phyloP scores from a whole-genome alignment of 2,888 invertebrate species.

The Pseudanteris insignis region DNA sequence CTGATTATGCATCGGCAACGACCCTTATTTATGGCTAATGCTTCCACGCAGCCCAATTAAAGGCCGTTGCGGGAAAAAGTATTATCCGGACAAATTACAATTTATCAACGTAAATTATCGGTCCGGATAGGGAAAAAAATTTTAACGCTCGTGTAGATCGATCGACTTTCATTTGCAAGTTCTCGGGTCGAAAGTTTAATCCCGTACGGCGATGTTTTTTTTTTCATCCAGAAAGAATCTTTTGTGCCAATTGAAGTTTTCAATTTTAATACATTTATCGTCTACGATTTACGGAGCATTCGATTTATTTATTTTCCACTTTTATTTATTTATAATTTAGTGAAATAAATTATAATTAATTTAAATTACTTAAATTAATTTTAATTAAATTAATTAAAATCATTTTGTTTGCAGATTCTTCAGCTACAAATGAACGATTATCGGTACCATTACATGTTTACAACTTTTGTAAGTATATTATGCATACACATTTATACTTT shows the following conservation, averaged over 20 bases:
- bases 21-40: conserved; percentile 20
- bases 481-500: too few relatives aligned
- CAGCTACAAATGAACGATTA: conserved; percentile 97
- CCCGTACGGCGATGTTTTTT: too few relatives aligned
- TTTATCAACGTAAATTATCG: conserved; percentile 12
- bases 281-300: too few relatives aligned
- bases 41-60: conserved; percentile 8
- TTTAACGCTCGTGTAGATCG: conserved; percentile 2
- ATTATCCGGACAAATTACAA: conserved; percentile 11
- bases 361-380: conserved; percentile 1
- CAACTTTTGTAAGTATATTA: conserved; percentile 91
- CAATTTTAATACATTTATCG: too few relatives aligned
- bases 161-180: too few relatives aligned
- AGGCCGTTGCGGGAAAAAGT: conserved; percentile 15
- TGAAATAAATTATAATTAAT: too few relatives aligned
- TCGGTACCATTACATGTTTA: conserved; percentile 94
- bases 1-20: conserved; percentile 20
- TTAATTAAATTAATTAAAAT: neutral
- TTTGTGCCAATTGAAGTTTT: too few relatives aligned
- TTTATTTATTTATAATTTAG: too few relatives aligned
- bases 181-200: too few relatives aligned
- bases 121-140: neutral
- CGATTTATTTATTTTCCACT: too few relatives aligned
- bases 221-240: too few relatives aligned
- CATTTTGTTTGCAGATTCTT: conserved; percentile 77